phyloP scores from a whole-genome alignment of 92 coral and sea anemone genomes.

The Phenganax stokvisi region DNA sequence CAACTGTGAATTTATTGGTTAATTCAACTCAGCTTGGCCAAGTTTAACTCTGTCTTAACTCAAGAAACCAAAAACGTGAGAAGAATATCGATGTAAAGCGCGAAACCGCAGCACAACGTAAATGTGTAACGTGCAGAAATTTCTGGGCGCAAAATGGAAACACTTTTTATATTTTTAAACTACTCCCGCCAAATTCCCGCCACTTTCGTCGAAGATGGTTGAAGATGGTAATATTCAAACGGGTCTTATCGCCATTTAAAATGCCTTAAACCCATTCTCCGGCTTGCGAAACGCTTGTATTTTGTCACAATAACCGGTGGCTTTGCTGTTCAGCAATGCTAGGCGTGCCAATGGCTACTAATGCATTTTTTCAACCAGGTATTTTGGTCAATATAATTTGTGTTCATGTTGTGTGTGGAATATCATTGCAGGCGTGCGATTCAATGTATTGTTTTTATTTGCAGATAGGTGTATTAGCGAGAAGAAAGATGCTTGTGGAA shows the following conservation, averaged over 20 bases:
- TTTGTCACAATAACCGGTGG: background rate
- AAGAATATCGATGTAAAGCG: background rate
- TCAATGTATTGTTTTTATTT: background rate
- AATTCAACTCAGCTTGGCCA: too few species aligned
- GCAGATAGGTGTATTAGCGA: slow-evolving; percentile 25
- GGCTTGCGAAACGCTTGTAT: background rate
- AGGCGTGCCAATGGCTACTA: slow-evolving; percentile 3
- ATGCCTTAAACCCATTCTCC: background rate
- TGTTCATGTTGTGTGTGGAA: background rate
- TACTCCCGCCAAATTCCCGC: slow-evolving; percentile 18
- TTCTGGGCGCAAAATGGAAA: background rate
- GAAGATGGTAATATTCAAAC: background rate
- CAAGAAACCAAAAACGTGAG: too few species aligned
- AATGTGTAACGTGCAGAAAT: background rate
- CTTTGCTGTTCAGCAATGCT: slow-evolving; percentile 2
- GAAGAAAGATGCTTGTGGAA: slow-evolving; percentile 69
- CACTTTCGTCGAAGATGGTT: background rate
- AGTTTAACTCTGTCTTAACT: too few species aligned
- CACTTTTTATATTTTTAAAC: background rate
- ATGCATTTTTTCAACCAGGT: background rate
- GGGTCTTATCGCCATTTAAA: background rate
- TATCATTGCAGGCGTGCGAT: background rate
- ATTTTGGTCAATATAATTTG: background rate
- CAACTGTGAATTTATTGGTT: too few species aligned
- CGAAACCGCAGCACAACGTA: background rate